Percentiles rank a stretch among this genome's conserved stretches.
These are phyloP conservation scores for Agraylea sexmaculata DNA, from an alignment of 1,140 invertebrate genomes.

Conservation along the genomic window DNA sequence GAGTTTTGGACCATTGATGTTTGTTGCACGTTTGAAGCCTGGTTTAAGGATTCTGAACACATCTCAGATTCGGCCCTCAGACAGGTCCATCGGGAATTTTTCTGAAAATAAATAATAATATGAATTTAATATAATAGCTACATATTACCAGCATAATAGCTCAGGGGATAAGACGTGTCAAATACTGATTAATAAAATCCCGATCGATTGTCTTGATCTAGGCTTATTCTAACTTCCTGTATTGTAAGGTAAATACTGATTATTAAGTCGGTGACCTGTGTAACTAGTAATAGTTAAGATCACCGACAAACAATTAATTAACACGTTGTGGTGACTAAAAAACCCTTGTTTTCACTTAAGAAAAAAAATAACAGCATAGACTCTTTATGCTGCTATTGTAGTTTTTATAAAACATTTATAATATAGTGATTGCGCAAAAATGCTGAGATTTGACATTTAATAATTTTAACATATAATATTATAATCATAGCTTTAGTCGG, in stretches of 20 bases:
- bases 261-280: no score
- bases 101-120: slow-evolving; percentile 30
- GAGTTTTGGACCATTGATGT: background rate
- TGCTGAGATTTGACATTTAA: background rate
- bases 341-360: no score
- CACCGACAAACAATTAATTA: no score
- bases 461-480: background rate
- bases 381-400: no score
- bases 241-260: no score
- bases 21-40: background rate
- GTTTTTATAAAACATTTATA: background rate
- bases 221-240: no score
- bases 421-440: background rate
- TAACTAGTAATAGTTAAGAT: no score
- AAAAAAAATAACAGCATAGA: no score
- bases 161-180: background rate
- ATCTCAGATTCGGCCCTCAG: slow-evolving; percentile 29
- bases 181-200: no score
- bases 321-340: no score
- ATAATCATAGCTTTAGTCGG: background rate
- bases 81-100: slow-evolving; percentile 29
- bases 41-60: slow-evolving; percentile 12
- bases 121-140: background rate
- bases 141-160: background rate
- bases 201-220: no score